Percentiles rank a stretch among this genome's conserved stretches.
Conservation (phyloP, 2,113 vertebrate species). For the Hiodon alosoides region DNA sequence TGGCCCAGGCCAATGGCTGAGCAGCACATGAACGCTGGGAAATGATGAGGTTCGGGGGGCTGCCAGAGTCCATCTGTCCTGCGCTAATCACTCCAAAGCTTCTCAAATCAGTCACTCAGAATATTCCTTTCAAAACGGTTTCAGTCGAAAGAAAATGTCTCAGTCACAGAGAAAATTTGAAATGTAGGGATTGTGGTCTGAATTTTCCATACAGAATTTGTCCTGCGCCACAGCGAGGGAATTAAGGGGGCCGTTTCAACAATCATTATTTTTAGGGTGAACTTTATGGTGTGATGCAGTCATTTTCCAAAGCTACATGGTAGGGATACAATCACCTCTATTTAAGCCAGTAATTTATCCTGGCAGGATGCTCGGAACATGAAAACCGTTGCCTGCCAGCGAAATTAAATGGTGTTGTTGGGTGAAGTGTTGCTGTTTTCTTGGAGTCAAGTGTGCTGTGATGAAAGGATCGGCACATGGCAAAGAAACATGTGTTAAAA, state of each 20-base stretch:
- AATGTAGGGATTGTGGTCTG: neutral
- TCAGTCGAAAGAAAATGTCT: too few relatives aligned
- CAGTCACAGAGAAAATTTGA: too few relatives aligned
- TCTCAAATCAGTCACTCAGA: too few relatives aligned
- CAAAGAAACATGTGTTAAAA: slow-evolving; percentile 6
- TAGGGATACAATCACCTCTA: slow-evolving; percentile 18
- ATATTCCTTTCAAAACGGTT: too few relatives aligned
- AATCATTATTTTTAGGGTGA: slow-evolving; percentile 8
- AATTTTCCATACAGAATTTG: neutral
- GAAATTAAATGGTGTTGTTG: slow-evolving; percentile 1
- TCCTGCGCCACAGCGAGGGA: neutral
- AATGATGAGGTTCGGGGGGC: too few relatives aligned
- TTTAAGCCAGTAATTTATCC: slow-evolving; percentile 15
- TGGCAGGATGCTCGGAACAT: slow-evolving; percentile 16
- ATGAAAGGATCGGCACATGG: neutral
- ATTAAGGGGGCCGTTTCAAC: neutral
- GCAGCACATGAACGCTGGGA: too few relatives aligned
- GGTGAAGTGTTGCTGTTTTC: slow-evolving; percentile 18
- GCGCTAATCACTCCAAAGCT: too few relatives aligned
- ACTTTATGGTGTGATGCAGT: slow-evolving; percentile 2
- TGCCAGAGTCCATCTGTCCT: too few relatives aligned
- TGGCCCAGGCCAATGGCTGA: too few relatives aligned
- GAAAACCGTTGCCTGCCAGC: slow-evolving; percentile 11
- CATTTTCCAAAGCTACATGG: neutral
- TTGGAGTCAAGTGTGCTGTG: slow-evolving; percentile 10